A percentile compares a stretch with the other conserved stretches of the same genome.
Conservation (phyloP, 2,888 invertebrate species). For the Leucoma salicis region DNA sequence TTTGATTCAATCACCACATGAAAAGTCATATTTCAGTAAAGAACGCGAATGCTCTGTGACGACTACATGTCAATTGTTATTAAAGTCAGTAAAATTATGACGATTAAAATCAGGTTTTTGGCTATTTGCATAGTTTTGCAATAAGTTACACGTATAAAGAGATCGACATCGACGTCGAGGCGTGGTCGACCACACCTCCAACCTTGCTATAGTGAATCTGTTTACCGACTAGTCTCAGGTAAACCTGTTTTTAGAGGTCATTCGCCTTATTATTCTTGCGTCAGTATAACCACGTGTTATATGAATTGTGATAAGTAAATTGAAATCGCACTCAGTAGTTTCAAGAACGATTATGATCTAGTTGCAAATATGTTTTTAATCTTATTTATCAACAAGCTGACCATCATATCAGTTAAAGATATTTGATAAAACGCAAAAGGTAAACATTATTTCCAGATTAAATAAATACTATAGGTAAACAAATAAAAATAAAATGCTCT, state of each 20-base stretch:
- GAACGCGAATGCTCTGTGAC: too few relatives aligned
- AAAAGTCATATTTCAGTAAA: too few relatives aligned
- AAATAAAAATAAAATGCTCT: too few relatives aligned
- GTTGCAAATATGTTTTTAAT: conserved; percentile 12
- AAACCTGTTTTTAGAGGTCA: neutral
- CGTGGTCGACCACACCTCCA: neutral
- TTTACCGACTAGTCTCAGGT: neutral
- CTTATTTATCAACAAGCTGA: conserved; percentile 1
- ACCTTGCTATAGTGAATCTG: neutral
- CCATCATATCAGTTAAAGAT: conserved; percentile 27
- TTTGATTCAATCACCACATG: too few relatives aligned
- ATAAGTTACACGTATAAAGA: too few relatives aligned
- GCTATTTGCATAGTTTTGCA: too few relatives aligned
- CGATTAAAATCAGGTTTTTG: too few relatives aligned
- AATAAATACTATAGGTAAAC: too few relatives aligned
- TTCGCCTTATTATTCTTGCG: conserved; percentile 3
- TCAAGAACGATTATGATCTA: conserved; percentile 7
- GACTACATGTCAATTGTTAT: too few relatives aligned
- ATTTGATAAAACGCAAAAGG: conserved; percentile 8
- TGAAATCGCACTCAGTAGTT: neutral
- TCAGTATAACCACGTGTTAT: neutral
- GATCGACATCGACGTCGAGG: too few relatives aligned
- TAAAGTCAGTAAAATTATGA: too few relatives aligned
- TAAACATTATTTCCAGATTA: too few relatives aligned
- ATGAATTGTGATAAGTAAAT: neutral